Conservation (phyloP, 2,888 invertebrate species). For the Lordiphosa andalusiaca region DNA sequence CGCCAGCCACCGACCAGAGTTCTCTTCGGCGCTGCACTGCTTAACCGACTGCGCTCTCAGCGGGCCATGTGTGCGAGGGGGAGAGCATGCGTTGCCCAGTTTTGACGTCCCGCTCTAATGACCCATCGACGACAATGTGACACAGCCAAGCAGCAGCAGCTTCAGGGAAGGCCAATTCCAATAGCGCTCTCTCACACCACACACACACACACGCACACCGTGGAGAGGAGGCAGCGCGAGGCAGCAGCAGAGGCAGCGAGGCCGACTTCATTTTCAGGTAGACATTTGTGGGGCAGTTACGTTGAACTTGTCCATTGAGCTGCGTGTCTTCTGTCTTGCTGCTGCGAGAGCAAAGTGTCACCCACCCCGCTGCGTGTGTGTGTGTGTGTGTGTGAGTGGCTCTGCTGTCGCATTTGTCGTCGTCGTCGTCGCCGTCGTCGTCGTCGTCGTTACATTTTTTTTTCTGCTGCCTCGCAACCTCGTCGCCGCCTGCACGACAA, state of each 20-base stretch:
- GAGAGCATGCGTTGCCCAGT: conserved; percentile 11
- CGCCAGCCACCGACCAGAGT: background rate
- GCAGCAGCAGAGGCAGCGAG: conserved; percentile 5
- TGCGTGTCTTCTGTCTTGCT: conserved; percentile 62
- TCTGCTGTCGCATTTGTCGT: conserved; percentile 38
- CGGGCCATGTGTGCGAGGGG: conserved; percentile 11
- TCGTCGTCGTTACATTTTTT: conserved; percentile 48
- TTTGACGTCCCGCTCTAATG: conserved; percentile 30
- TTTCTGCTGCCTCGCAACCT: conserved; percentile 48
- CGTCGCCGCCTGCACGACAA: conserved; percentile 59
- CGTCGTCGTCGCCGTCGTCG: conserved; percentile 44
- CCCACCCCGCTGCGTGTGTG: conserved; percentile 47
- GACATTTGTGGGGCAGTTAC: conserved; percentile 78
- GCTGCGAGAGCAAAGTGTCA: conserved; percentile 56
- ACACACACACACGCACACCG: background rate
- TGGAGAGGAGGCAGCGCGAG: conserved; percentile 23
- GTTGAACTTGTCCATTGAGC: conserved; percentile 79
- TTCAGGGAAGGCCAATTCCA: conserved; percentile 60
- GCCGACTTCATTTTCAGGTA: conserved; percentile 49
- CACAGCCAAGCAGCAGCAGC: conserved; percentile 41
- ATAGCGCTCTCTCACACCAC: conserved; percentile 41
- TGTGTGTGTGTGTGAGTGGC: conserved; percentile 16
- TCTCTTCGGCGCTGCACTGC: conserved; percentile 25
- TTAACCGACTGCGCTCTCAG: conserved; percentile 26
- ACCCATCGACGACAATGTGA: conserved; percentile 70